Conservation (phyloP, 37 sponge, comb jelly and placozoan genomes). For the Chondrosia reniformis region DNA sequence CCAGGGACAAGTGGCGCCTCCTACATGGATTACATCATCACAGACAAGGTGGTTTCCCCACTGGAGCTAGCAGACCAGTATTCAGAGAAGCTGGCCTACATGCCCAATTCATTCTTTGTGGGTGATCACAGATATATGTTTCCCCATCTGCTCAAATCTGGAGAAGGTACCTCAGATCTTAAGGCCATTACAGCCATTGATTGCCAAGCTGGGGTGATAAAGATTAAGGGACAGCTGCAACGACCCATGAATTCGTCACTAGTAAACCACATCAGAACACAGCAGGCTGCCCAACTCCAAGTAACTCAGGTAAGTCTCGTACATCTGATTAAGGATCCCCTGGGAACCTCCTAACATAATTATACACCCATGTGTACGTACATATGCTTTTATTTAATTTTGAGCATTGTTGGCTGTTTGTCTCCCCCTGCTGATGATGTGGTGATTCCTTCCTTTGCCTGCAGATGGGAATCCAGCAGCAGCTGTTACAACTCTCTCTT, state of each 20-base stretch:
- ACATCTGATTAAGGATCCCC: too few species aligned
- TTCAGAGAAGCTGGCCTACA: conserved; percentile 95
- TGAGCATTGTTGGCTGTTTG: too few species aligned
- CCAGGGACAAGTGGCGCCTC: conserved; percentile 95
- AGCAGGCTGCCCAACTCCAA: too few species aligned
- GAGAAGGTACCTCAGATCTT: conserved; percentile 61
- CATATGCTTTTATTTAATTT: too few species aligned
- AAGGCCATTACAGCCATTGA: conserved; percentile 59
- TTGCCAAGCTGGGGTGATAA: conserved; percentile 74
- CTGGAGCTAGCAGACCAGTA: conserved; percentile 84
- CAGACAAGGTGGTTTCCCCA: conserved; percentile 90
- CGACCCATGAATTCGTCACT: conserved; percentile 48
- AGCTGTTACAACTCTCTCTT: conserved; percentile 17
- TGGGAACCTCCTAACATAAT: too few species aligned
- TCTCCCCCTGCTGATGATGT: too few species aligned
- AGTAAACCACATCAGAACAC: background rate
- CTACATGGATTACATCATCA: conserved; percentile 99
- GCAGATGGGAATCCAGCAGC: conserved; percentile 30
- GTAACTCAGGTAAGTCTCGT: background rate
- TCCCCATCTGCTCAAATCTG: conserved; percentile 85
- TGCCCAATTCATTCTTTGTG: conserved; percentile 97
- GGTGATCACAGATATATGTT: conserved; percentile 98
- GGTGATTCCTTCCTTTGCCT: too few species aligned
- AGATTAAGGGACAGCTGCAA: conserved; percentile 59
- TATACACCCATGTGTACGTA: too few species aligned